phyloP scores from a whole-genome alignment of 2,113 vertebrate species.

The Mustelus asterias region DNA sequence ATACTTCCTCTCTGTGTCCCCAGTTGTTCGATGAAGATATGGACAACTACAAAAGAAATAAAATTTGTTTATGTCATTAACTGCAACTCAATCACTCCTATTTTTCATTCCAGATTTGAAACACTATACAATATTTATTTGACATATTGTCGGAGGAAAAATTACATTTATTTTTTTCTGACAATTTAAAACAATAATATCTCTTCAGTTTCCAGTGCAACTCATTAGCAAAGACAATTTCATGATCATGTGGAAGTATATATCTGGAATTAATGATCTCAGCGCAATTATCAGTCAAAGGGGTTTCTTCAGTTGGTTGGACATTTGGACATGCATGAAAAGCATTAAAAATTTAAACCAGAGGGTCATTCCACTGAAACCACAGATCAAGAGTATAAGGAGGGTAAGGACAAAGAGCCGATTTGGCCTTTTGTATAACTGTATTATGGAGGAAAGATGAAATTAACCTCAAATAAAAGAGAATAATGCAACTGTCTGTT shows the following conservation, averaged over 20 bases:
- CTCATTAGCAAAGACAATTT: background rate
- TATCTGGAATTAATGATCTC: background rate
- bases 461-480: background rate
- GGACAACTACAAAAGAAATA: slow-evolving; percentile 65
- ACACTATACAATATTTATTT: too few relatives aligned
- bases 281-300: background rate
- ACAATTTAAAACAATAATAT: background rate
- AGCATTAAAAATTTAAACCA: background rate
- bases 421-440: background rate
- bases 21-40: slow-evolving; percentile 84
- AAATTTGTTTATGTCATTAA: background rate
- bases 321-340: background rate
- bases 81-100: background rate
- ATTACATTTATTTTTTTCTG: background rate
- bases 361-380: background rate
- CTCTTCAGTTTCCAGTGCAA: background rate
- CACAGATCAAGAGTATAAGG: background rate
- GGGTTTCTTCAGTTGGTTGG: background rate
- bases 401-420: background rate
- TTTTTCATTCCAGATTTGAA: background rate
- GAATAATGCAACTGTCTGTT: background rate
- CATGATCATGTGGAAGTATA: background rate
- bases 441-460: background rate
- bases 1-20: slow-evolving; percentile 90
- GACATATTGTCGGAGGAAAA: background rate